Conservation (phyloP, 2,888 invertebrate genomes). For the Coecobrya sp. region DNA sequence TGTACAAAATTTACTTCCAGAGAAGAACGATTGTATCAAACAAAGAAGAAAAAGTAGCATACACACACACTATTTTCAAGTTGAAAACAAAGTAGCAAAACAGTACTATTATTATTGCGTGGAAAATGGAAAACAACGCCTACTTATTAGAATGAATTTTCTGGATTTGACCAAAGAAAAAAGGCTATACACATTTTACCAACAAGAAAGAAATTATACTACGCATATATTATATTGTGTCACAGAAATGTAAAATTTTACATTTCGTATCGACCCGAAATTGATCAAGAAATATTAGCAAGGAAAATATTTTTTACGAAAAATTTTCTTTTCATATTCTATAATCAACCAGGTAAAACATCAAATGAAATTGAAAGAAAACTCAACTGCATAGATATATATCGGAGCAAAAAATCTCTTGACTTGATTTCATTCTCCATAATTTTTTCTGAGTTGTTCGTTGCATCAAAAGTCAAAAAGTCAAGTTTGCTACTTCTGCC, state of each 20-base stretch:
- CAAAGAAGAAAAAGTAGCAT: not conserved
- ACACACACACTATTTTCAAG: not conserved
- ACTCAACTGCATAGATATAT: not conserved
- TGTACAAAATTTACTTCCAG: not conserved
- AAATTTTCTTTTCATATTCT: too few relatives aligned
- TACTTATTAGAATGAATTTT: not conserved
- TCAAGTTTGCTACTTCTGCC: constrained; percentile 20
- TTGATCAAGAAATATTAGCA: too few relatives aligned
- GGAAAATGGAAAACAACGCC: not conserved
- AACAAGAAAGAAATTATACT: too few relatives aligned
- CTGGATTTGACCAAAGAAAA: too few relatives aligned
- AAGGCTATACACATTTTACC: too few relatives aligned
- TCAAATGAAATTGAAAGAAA: constrained; percentile 7
- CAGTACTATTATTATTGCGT: constrained; percentile 10
- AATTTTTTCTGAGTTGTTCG: not conserved
- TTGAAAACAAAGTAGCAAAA: not conserved
- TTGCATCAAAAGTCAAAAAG: constrained; percentile 37
- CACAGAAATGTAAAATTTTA: too few relatives aligned
- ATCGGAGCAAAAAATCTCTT: not conserved
- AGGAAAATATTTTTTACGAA: too few relatives aligned
- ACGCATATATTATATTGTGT: too few relatives aligned
- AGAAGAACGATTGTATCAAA: not conserved
- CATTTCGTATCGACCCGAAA: too few relatives aligned
- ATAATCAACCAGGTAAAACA: not conserved
- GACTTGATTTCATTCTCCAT: not conserved